Percentiles rank a stretch among this genome's conserved stretches.
These are phyloP conservation scores for Darevskia nairensis DNA, from an alignment of 2,797 vertebrate genomes.

Conservation along the genomic window DNA sequence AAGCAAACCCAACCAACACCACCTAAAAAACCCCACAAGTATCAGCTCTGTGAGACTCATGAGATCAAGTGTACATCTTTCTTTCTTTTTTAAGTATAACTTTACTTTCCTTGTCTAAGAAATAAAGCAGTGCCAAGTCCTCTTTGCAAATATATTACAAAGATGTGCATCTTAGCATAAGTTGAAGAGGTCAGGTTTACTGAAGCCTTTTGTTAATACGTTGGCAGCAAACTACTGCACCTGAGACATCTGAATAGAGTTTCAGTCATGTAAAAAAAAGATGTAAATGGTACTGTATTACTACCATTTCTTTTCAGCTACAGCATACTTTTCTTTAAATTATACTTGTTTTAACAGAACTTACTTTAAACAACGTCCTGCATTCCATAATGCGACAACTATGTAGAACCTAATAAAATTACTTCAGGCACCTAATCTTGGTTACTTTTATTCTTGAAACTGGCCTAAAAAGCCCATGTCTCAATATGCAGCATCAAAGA, in stretches of 20 bases:
- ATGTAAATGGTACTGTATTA: background rate
- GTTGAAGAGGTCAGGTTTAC: background rate
- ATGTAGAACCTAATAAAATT: background rate
- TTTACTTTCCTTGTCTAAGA: background rate
- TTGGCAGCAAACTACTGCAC: conserved; percentile 28
- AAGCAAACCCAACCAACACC: background rate
- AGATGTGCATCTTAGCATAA: background rate
- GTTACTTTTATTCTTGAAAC: background rate
- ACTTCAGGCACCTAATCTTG: background rate
- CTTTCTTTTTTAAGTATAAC: background rate
- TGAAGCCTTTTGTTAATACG: background rate
- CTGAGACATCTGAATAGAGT: conserved; percentile 23
- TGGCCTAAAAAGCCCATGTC: background rate
- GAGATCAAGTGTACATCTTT: background rate
- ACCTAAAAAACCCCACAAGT: background rate
- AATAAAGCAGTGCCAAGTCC: background rate
- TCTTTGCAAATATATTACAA: background rate
- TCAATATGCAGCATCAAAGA: background rate
- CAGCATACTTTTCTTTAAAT: background rate
- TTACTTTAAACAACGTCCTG: background rate
- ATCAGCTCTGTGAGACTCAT: background rate
- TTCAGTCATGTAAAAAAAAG: background rate
- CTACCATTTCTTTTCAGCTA: background rate
- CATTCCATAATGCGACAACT: background rate
- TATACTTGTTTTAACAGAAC: background rate